phyloP scores from a whole-genome alignment of 2,113 vertebrate genomes.

The Mustelus asterias region DNA sequence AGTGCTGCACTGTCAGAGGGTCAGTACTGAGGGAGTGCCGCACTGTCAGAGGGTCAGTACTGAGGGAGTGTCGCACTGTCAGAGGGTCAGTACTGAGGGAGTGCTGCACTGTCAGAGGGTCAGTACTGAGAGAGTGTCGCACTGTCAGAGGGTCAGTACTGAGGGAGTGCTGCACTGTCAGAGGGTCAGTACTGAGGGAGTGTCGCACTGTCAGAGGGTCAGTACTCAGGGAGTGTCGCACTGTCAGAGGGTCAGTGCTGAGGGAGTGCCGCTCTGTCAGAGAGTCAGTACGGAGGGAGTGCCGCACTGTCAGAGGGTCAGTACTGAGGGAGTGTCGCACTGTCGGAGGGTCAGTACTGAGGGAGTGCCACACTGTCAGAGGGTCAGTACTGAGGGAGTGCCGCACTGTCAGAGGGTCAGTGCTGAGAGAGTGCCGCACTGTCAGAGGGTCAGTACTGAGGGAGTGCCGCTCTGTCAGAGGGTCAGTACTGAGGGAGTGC shows the following conservation, averaged over 20 bases:
- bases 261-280: neutral
- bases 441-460: neutral
- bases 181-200: neutral
- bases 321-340: neutral
- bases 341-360: neutral
- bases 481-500: neutral
- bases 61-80: neutral
- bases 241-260: neutral
- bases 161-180: neutral
- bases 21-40: neutral
- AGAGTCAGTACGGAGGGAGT: neutral
- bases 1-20: neutral
- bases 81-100: neutral
- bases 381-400: too few species aligned
- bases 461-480: neutral
- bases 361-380: neutral
- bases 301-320: neutral
- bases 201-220: neutral
- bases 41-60: neutral
- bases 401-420: too few species aligned
- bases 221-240: neutral
- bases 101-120: neutral
- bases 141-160: neutral
- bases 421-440: too few species aligned
- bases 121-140: neutral